Base-by-base conservation (phyloP, 64 coral and sea anemone species). In the Cladopsammia gracilis region DNA sequence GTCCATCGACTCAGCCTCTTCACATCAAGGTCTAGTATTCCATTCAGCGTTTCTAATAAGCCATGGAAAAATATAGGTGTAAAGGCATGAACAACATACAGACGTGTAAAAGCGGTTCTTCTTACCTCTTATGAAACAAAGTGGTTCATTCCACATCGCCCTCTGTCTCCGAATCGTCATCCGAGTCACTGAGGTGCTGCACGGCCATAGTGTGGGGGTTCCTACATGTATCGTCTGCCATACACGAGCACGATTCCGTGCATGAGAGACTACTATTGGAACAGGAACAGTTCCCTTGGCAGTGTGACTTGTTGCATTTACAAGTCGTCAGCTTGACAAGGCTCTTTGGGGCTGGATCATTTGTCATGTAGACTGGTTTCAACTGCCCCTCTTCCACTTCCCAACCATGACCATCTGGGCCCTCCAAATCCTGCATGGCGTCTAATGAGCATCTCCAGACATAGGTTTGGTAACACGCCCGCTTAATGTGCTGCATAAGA, bases 321-420 rank as follows among this genome's bases (percentile, higher is more conserved):
- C 93, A 94, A 15, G 86, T 89, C 22, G 93, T 83, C 11, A 94
- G 77, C 86, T 89, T 86, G 12, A 94, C 18, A 16, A 89, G 61
- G 76, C 84, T 88, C 24, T 15, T 77, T 42, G 83, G 70, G 6
- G 92, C 73, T 11, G 84, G 71, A 11, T 74, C 77, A 52, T 94
- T 89, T 26, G 86, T 75, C 93, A 75, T 95, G 20, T 76, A 69
- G 4, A 49, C n/a, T 49, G 93, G 93, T 60, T 6, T 75, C 86
- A 89, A 78, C 45, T 75, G 57, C n/a, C 73, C 87, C 52, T 90
- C 93, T 76, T 76, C 20, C 25, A 58, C 74, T 77, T 89, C 3
- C 86, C 66, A 89, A 19, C 67, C 86, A 50, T 53, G 68, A 64
- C 72, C 87, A 67, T 66, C 81, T 13, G 52, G 87, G 25, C 52